Evolutionary conservation across 2,797 vertebrate genomes (phyloP).

Genomic region (Microcaecilia unicolor): DNA sequence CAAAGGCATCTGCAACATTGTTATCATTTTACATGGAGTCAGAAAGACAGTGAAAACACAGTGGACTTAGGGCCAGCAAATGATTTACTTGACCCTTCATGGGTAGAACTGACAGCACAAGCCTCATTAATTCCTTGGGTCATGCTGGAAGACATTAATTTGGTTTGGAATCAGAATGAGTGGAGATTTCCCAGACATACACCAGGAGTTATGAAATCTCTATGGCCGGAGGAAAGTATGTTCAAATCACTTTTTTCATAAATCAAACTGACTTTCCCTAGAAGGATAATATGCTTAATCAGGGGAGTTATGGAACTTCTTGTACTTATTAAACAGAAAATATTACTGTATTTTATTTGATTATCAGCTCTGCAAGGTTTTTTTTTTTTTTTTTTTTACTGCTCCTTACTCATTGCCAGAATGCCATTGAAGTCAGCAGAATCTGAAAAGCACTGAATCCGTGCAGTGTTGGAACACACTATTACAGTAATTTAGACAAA

Average conservation of each 20-base stretch:
- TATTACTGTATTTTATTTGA: slow-evolving; percentile 83
- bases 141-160: slow-evolving; percentile 91
- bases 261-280: slow-evolving; percentile 80
- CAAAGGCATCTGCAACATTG: slow-evolving; percentile 74
- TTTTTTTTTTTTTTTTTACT: slow-evolving; percentile 53
- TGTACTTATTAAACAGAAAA: slow-evolving; percentile 91
- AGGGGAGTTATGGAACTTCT: slow-evolving; percentile 82
- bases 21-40: slow-evolving; percentile 79
- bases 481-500: slow-evolving; percentile 53
- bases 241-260: slow-evolving; percentile 77
- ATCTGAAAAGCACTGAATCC: slow-evolving; percentile 40
- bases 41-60: slow-evolving; percentile 56
- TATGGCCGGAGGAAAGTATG: slow-evolving; percentile 73
- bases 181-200: slow-evolving; percentile 92
- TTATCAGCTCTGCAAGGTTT: slow-evolving; percentile 61
- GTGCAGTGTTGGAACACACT: slow-evolving; percentile 53
- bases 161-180: slow-evolving; percentile 80
- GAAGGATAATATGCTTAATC: slow-evolving; percentile 81
- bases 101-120: slow-evolving; percentile 79
- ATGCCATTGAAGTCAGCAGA: slow-evolving; percentile 47
- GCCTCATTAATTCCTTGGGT: slow-evolving; percentile 97
- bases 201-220: slow-evolving; percentile 93
- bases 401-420: slow-evolving; percentile 54
- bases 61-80: slow-evolving; percentile 66
- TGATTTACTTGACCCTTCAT: slow-evolving; percentile 95